phyloP scores from a whole-genome alignment of 2,113 vertebrate species.

The Ondatra zibethicus region DNA sequence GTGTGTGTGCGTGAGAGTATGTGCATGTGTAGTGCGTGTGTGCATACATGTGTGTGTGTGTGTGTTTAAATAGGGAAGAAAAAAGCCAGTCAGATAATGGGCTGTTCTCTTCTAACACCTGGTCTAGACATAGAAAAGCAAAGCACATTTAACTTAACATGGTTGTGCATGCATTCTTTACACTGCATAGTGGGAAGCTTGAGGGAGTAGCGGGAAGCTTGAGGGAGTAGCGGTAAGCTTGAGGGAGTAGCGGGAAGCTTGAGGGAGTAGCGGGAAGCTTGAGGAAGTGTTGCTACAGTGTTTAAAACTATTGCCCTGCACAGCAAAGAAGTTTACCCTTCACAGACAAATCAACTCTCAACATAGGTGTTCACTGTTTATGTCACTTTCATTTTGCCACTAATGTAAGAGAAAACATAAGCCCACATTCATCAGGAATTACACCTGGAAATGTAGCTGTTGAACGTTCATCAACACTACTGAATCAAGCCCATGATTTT shows the following conservation, averaged over 20 bases:
- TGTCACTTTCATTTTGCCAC: constrained; percentile 50
- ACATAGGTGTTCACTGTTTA: constrained; percentile 47
- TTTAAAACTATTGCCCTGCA: not conserved
- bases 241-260: not conserved
- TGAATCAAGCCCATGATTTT: constrained; percentile 5
- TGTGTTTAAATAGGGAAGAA: not conserved
- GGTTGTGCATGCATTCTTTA: not conserved
- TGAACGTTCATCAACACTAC: constrained; percentile 24
- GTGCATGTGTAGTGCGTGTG: not conserved
- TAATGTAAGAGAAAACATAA: constrained; percentile 57
- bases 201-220: not conserved
- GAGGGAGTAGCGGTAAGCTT: not conserved
- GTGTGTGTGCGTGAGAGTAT: not conserved
- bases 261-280: not conserved
- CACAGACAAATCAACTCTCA: constrained; percentile 24
- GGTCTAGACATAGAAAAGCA: not conserved
- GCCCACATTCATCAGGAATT: constrained; percentile 24
- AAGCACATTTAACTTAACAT: not conserved
- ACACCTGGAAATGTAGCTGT: constrained; percentile 59
- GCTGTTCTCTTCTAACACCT: not conserved
- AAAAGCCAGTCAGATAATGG: not conserved
- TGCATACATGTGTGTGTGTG: not conserved
- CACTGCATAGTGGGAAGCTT: not conserved
- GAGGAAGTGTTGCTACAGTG: not conserved
- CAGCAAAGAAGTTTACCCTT: constrained; percentile 34